A percentile compares a stretch with the other conserved stretches of the same genome.
Conservation (phyloP, 2,888 invertebrate genomes). For the Cheilosia impressa region DNA sequence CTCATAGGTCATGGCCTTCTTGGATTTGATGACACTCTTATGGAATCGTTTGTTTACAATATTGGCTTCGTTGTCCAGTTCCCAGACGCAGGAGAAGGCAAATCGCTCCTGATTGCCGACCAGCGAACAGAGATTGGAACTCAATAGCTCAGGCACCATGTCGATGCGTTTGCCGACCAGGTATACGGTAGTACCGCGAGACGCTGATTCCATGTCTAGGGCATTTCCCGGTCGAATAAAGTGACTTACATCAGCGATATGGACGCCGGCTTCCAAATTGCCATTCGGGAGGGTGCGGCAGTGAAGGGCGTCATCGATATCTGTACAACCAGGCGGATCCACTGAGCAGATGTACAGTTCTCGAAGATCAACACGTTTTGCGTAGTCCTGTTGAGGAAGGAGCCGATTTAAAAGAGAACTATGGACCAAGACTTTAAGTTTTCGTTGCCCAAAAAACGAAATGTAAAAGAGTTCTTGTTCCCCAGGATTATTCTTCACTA, state of each 20-base stretch:
- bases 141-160: constrained; percentile 95
- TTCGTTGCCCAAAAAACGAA: too few relatives aligned
- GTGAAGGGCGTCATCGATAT: constrained; percentile 99
- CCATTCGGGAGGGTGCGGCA: constrained; percentile 90
- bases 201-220: constrained; percentile 95
- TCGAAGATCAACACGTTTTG: constrained; percentile 92
- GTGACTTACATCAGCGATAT: constrained; percentile 99
- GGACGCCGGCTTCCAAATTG: constrained; percentile 95
- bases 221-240: constrained; percentile 97
- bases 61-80: constrained; percentile 92
- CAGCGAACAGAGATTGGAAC: constrained; percentile 97
- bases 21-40: constrained; percentile 96
- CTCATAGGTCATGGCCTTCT: constrained; percentile 97
- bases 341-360: constrained; percentile 95
- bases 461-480: too few relatives aligned
- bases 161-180: constrained; percentile 96
- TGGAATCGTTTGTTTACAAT: constrained; percentile 92
- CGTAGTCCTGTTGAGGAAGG: constrained; percentile 87
- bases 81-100: constrained; percentile 98
- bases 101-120: constrained; percentile 95
- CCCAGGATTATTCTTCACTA: too few relatives aligned
- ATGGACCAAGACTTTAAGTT: not conserved
- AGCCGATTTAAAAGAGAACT: not conserved
- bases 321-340: constrained; percentile 99
- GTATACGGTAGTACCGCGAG: constrained; percentile 98